Evolutionary conservation across 2,113 vertebrate species (phyloP).

Genomic region (Dipodomys merriami): DNA sequence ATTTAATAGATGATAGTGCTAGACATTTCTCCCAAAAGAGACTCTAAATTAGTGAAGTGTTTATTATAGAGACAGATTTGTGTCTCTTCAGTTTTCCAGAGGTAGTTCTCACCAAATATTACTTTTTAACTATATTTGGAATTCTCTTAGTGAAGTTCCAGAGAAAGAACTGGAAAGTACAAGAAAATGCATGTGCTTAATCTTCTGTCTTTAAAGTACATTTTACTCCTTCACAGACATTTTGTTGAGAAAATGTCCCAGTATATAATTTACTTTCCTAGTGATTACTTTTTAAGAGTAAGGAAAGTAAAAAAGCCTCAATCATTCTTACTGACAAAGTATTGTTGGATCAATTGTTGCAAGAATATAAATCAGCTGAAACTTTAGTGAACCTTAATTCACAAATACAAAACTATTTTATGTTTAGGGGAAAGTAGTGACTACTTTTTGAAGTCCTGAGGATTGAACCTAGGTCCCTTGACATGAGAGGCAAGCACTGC

Average conservation of each 20-base stretch:
- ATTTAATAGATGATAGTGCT: no score
- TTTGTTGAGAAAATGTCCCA: constrained; percentile 15
- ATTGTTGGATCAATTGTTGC: neutral
- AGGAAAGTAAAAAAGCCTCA: no score
- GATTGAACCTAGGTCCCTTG: no score
- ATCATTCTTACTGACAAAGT: neutral
- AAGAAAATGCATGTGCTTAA: neutral
- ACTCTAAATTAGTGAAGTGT: no score
- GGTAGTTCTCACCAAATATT: no score
- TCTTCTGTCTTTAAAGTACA: neutral
- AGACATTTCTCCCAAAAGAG: no score
- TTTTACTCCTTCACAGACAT: neutral
- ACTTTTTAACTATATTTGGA: no score
- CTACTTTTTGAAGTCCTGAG: no score
- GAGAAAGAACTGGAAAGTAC: constrained; percentile 25
- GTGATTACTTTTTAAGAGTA: constrained; percentile 17
- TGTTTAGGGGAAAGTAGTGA: no score
- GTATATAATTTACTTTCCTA: constrained; percentile 22
- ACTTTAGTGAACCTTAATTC: constrained; percentile 24
- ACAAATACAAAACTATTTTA: neutral
- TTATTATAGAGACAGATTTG: no score
- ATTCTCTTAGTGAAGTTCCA: neutral
- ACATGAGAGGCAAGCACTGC: no score
- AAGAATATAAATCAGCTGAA: neutral
- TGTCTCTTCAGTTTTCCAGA: no score